phyloP scores from a whole-genome alignment of 1,140 invertebrate genomes.

The Drosophila ironensis region DNA sequence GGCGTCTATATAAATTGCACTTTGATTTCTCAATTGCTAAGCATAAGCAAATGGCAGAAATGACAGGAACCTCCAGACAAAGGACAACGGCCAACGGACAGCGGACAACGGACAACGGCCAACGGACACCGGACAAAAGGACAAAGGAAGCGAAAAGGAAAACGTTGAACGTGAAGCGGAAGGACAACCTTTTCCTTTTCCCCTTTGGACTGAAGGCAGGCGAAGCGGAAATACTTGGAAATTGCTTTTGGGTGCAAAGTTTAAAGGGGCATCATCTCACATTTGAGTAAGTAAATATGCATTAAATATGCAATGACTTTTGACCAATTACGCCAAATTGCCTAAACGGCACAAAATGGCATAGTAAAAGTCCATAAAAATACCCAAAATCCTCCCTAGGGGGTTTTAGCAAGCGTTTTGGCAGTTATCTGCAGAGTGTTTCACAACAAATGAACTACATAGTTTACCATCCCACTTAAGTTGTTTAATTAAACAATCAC shows the following conservation, averaged over 20 bases:
- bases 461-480: too few species aligned
- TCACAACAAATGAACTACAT: too few species aligned
- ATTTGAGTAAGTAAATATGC: conserved; percentile 24
- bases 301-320: conserved; percentile 24
- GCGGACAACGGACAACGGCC: too few species aligned
- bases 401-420: too few species aligned
- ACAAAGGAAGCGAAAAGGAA: not conserved
- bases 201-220: not conserved
- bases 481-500: not conserved
- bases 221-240: conserved; percentile 12
- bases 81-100: too few species aligned
- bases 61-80: not conserved
- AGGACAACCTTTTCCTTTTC: not conserved
- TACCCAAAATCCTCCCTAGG: too few species aligned
- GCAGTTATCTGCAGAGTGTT: too few species aligned
- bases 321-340: too few species aligned
- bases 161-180: not conserved
- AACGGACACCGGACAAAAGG: not conserved
- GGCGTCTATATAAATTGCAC: too few species aligned
- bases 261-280: conserved; percentile 4
- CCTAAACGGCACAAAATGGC: too few species aligned
- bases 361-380: too few species aligned
- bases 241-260: conserved; percentile 6
- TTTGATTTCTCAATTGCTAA: conserved; percentile 30
- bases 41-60: conserved; percentile 1